phyloP scores from a whole-genome alignment of 2,888 invertebrate genomes.

The Allygus modestus region DNA sequence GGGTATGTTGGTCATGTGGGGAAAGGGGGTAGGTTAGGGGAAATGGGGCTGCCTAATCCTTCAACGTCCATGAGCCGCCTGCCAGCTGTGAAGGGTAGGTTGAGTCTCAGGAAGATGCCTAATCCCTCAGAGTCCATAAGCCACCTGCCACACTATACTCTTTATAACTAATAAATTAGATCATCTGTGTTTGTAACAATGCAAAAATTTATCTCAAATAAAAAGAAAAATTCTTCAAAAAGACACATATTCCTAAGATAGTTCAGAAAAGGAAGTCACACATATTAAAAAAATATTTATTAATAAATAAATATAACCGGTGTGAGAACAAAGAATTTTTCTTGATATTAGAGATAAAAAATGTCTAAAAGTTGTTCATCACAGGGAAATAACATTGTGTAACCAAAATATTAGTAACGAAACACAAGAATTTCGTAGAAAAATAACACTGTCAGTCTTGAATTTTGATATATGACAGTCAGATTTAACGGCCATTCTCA shows the following conservation, averaged over 20 bases:
- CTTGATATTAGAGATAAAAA: conserved; percentile 34
- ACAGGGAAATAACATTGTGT: neutral
- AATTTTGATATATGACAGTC: neutral
- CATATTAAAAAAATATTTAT: conserved; percentile 30
- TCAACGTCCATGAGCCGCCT: no score
- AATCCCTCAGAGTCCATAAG: no score
- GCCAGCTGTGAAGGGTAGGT: no score
- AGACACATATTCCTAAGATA: neutral
- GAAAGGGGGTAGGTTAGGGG: no score
- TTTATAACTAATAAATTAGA: no score
- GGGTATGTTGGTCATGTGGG: no score
- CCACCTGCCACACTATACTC: no score
- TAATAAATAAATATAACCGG: conserved; percentile 9
- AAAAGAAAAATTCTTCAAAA: conserved; percentile 36
- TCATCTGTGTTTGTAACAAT: neutral
- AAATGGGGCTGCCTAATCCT: no score
- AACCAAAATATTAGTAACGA: neutral
- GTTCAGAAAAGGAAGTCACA: neutral
- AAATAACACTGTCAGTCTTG: conserved; percentile 32
- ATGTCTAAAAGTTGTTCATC: neutral
- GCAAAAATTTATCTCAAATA: conserved; percentile 13
- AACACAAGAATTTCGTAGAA: conserved; percentile 11
- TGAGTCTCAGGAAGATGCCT: no score
- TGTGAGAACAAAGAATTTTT: conserved; percentile 11
- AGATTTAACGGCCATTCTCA: neutral